Evolutionary conservation across 2,888 invertebrate species (phyloP).

Genomic region (Melieria omissa): DNA sequence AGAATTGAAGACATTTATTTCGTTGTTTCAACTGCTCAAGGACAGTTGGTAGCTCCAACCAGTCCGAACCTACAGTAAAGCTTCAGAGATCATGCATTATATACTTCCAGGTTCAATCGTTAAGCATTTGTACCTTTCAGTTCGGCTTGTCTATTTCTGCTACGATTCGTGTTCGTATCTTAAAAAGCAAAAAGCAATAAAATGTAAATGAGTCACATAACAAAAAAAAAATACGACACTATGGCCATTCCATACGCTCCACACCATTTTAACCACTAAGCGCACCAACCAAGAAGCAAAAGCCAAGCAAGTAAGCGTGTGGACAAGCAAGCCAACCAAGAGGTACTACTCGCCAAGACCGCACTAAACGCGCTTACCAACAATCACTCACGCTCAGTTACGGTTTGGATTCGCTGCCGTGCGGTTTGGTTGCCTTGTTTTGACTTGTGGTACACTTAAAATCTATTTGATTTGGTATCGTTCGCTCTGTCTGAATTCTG

Average conservation of each 20-base stretch:
- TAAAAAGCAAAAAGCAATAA: background rate
- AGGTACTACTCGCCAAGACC: slow-evolving; percentile 36
- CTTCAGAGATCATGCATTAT: too few relatives aligned
- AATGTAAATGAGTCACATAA: background rate
- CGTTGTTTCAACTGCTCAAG: too few relatives aligned
- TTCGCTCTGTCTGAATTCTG: too few relatives aligned
- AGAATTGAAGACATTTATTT: too few relatives aligned
- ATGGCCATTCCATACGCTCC: too few relatives aligned
- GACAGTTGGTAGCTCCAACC: too few relatives aligned
- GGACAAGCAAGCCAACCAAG: slow-evolving; percentile 49
- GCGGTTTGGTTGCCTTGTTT: slow-evolving; percentile 49
- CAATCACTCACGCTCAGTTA: slow-evolving; percentile 50
- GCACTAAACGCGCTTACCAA: slow-evolving; percentile 52
- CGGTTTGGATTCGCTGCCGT: slow-evolving; percentile 50
- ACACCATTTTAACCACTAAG: background rate
- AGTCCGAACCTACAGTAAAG: too few relatives aligned
- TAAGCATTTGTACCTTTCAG: too few relatives aligned
- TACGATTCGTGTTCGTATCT: background rate
- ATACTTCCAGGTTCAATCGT: too few relatives aligned
- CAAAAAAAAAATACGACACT: background rate
- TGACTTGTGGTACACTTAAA: too few relatives aligned
- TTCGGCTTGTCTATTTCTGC: too few relatives aligned
- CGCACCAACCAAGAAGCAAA: background rate
- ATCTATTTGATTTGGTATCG: too few relatives aligned
- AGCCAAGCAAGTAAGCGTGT: slow-evolving; percentile 38